phyloP scores from a whole-genome alignment of 2,888 invertebrate species.

The Podotricha telesiphe region DNA sequence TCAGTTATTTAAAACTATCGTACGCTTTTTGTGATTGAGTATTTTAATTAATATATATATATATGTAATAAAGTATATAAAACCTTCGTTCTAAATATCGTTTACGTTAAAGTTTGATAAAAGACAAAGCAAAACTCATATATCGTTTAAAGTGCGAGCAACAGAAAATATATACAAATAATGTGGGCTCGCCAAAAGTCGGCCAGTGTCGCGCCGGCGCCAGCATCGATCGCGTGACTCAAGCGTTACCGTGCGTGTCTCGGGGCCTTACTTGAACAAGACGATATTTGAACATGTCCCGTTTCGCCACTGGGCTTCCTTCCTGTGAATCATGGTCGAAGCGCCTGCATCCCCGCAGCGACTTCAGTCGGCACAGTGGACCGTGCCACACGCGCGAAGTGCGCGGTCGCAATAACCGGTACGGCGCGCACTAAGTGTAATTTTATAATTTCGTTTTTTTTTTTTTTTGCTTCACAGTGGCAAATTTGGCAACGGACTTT shows the following conservation, averaged over 20 bases:
- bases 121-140: slow-evolving; percentile 41
- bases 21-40: too few relatives aligned
- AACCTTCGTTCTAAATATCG: slow-evolving; percentile 17
- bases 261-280: slow-evolving; percentile 59
- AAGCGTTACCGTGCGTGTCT: slow-evolving; percentile 52
- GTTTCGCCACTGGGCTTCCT: slow-evolving; percentile 69
- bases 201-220: slow-evolving; percentile 71
- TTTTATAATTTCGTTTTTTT: slow-evolving; percentile 31
- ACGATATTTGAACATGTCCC: slow-evolving; percentile 70
- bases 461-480: slow-evolving; percentile 24
- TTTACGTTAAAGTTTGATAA: slow-evolving; percentile 39
- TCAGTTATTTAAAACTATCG: too few relatives aligned
- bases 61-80: neutral
- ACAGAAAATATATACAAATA: slow-evolving; percentile 48
- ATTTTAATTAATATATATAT: too few relatives aligned
- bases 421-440: slow-evolving; percentile 34
- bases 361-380: slow-evolving; percentile 65
- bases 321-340: slow-evolving; percentile 77
- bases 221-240: slow-evolving; percentile 72
- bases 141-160: slow-evolving; percentile 38
- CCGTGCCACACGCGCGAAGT: slow-evolving; percentile 53
- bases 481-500: slow-evolving; percentile 17
- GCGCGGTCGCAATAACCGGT: slow-evolving; percentile 54
- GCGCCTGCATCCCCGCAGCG: slow-evolving; percentile 46
- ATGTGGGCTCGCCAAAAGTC: slow-evolving; percentile 59